These are phyloP conservation scores for Lottia scabra DNA, from an alignment of 2,888 invertebrate genomes.

Conservation along the genomic window DNA sequence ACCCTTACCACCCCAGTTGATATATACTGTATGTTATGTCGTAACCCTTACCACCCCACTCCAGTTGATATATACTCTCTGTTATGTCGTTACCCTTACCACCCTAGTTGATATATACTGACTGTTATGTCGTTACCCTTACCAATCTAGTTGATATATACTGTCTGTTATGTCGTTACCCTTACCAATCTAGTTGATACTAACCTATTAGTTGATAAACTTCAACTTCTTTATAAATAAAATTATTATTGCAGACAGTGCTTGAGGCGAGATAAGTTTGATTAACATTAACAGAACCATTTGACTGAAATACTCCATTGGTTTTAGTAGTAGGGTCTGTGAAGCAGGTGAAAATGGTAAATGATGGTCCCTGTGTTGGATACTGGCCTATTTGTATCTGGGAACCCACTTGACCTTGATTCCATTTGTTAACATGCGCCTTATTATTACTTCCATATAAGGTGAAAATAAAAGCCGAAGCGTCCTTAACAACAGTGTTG, in stretches of 20 bases:
- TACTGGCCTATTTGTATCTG: no score
- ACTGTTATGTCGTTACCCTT: no score
- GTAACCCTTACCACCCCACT: no score
- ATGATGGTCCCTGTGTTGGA: no score
- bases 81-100: no score
- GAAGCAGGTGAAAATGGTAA: constrained; percentile 9
- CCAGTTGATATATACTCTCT: no score
- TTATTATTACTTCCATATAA: constrained; percentile 21
- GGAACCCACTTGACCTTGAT: background rate
- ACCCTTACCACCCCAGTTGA: constrained; percentile 29
- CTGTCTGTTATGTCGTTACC: no score
- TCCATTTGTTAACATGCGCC: constrained; percentile 24
- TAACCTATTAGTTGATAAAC: constrained; percentile 31
- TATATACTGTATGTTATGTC: no score
- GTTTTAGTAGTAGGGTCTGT: constrained; percentile 3
- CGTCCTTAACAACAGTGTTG: constrained; percentile 22
- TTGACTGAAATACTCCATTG: background rate
- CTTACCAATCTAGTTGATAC: constrained; percentile 40
- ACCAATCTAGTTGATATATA: constrained; percentile 37
- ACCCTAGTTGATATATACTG: no score
- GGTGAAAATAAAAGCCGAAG: constrained; percentile 36
- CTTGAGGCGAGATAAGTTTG: background rate
- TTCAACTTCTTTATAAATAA: constrained; percentile 28
- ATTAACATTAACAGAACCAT: background rate
- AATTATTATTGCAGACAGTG: background rate